A percentile compares a stretch with the other conserved stretches of the same genome.
phyloP scores from a whole-genome alignment of 2,113 vertebrate genomes.

The Mus spicilegus region DNA sequence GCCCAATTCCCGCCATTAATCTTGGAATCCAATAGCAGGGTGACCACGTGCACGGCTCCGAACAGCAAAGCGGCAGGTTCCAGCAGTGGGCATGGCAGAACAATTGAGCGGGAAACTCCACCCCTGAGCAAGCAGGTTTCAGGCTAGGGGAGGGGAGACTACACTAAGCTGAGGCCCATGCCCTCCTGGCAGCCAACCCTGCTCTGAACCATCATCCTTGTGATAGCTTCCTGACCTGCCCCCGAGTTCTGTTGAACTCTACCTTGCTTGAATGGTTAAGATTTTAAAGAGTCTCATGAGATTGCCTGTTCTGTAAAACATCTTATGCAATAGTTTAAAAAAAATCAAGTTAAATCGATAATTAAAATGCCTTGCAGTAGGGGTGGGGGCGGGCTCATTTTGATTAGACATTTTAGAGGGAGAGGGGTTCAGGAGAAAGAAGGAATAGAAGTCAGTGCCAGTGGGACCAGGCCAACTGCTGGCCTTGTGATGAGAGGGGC shows the following conservation, averaged over 20 bases:
- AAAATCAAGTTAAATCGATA: not conserved
- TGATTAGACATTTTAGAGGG: not conserved
- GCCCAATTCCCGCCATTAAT: too few relatives aligned
- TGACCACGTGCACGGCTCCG: too few relatives aligned
- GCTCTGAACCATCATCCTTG: not conserved
- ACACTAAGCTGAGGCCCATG: rapidly evolving
- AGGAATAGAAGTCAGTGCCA: not conserved
- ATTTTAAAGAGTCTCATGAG: not conserved
- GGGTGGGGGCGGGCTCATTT: not conserved
- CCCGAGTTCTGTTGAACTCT: too few relatives aligned
- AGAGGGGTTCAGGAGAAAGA: too few relatives aligned
- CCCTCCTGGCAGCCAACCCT: too few relatives aligned
- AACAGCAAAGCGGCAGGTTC: too few relatives aligned
- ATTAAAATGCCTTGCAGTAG: not conserved
- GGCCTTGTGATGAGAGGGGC: not conserved
- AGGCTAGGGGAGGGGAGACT: too few relatives aligned
- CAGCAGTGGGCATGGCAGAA: too few relatives aligned
- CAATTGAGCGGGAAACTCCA: too few relatives aligned
- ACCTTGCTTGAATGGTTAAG: not conserved
- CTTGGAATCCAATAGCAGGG: too few relatives aligned
- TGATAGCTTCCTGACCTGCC: not conserved
- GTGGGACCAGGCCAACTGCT: not conserved
- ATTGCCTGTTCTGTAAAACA: not conserved
- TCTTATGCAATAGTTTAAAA: not conserved
- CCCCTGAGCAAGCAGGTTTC: too few relatives aligned